Evolutionary conservation across 2,113 vertebrate species (phyloP).

Genomic region (Craseonycteris thonglongyai): DNA sequence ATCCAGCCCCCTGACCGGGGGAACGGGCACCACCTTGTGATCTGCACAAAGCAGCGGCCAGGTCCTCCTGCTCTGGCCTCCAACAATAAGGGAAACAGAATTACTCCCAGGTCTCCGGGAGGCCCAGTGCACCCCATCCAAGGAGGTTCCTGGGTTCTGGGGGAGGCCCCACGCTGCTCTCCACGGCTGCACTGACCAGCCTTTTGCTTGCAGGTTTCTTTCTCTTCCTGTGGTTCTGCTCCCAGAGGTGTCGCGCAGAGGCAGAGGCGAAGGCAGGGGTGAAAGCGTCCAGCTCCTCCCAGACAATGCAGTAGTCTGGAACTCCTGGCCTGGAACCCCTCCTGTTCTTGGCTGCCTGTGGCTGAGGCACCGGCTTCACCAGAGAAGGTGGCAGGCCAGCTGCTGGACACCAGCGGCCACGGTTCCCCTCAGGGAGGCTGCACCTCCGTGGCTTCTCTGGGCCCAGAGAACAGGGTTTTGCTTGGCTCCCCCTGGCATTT

Average conservation of each 20-base stretch:
- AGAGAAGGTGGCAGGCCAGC: background rate
- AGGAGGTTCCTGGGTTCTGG: background rate
- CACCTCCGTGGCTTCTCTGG: background rate
- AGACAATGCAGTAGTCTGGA: background rate
- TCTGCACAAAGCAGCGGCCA: background rate
- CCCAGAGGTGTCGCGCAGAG: background rate
- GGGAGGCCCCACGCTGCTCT: accelerated
- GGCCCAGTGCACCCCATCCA: accelerated
- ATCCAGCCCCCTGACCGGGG: too few species aligned
- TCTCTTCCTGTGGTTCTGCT: constrained; percentile 73
- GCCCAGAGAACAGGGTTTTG: background rate
- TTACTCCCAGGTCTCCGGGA: background rate
- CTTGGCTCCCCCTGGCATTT: background rate
- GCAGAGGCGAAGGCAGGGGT: background rate
- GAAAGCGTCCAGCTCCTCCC: constrained; percentile 17
- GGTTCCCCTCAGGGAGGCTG: background rate
- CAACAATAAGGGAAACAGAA: background rate
- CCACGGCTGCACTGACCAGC: background rate
- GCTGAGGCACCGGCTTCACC: accelerated
- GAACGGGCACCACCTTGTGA: background rate
- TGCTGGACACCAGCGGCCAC: background rate
- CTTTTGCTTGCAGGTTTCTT: constrained; percentile 60
- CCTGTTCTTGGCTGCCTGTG: background rate
- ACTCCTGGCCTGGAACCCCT: background rate
- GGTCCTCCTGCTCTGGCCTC: background rate